Evolutionary conservation across 2,113 vertebrate species (phyloP).

Genomic region (Australoheros scitulus): DNA sequence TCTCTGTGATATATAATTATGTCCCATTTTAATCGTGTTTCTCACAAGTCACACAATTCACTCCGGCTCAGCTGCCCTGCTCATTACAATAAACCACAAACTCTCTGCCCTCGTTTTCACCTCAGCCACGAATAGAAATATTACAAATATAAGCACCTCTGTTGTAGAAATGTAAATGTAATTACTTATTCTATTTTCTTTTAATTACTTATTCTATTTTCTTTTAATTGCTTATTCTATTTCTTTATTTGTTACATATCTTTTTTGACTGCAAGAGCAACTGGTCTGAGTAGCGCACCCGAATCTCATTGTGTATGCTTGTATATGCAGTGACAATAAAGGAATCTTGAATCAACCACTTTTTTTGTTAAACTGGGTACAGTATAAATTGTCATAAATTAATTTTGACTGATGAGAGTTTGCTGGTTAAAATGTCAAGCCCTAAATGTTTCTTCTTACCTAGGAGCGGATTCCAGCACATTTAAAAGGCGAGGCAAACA

Average conservation of each 20-base stretch:
- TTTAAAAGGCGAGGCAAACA: background rate
- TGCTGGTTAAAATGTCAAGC: background rate
- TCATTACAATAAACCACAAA: conserved; percentile 13
- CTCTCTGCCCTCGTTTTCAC: background rate
- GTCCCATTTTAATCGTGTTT: conserved; percentile 17
- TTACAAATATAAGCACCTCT: background rate
- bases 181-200: background rate
- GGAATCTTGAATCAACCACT: too few relatives aligned
- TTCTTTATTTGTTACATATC: too few relatives aligned
- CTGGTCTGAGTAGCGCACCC: too few relatives aligned
- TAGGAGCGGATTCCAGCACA: background rate
- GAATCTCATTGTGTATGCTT: too few relatives aligned
- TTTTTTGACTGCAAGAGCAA: too few relatives aligned
- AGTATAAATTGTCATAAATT: background rate
- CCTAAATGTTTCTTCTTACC: background rate
- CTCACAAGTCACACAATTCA: conserved; percentile 8
- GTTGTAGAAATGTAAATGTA: background rate
- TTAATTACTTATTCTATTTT: too few relatives aligned
- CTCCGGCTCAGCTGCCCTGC: conserved; percentile 22
- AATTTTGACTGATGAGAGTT: background rate
- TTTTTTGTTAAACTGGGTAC: background rate
- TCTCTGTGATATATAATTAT: conserved; percentile 24
- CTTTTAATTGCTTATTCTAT: too few relatives aligned
- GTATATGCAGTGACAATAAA: too few relatives aligned
- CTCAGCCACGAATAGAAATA: background rate